These are phyloP conservation scores for Metalampra italica DNA, from an alignment of 2,888 invertebrate genomes.

Conservation along the genomic window DNA sequence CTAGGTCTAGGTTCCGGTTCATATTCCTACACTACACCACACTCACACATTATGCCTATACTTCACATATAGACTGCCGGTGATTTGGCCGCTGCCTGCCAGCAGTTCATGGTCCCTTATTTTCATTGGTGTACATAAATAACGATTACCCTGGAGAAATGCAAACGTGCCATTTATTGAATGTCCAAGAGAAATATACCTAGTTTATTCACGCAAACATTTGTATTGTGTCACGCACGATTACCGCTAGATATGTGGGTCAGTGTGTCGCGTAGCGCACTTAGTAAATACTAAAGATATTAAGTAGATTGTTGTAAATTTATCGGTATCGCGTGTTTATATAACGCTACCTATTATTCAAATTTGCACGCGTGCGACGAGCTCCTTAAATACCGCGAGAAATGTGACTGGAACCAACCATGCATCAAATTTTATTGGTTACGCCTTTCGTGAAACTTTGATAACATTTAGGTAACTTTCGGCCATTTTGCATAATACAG, in stretches of 20 bases:
- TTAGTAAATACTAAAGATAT: slow-evolving; percentile 17
- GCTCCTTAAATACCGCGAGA: background rate
- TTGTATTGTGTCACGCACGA: slow-evolving; percentile 58
- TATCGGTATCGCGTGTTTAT: slow-evolving; percentile 9
- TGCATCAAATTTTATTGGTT: background rate
- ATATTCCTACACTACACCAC: too few relatives aligned
- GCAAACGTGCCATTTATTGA: slow-evolving; percentile 24
- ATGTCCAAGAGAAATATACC: slow-evolving; percentile 18
- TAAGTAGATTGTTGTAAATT: slow-evolving; percentile 2
- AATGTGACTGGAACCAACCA: background rate
- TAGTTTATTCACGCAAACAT: slow-evolving; percentile 40
- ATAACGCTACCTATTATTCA: background rate
- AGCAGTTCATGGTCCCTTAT: background rate
- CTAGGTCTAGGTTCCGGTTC: too few relatives aligned
- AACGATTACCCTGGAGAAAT: slow-evolving; percentile 19
- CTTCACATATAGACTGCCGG: too few relatives aligned
- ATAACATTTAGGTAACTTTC: background rate
- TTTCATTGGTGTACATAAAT: background rate
- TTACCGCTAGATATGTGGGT: slow-evolving; percentile 57
- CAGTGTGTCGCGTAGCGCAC: slow-evolving; percentile 42
- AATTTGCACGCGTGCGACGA: background rate
- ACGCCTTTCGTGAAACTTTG: background rate
- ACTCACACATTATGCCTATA: too few relatives aligned
- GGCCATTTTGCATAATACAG: too few relatives aligned
- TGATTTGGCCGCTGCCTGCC: too few relatives aligned